Evolutionary conservation across 2,797 vertebrate species (phyloP), one percentile per base, ranked within the genome.

Genomic region (Ctenopoma multispine): DNA sequence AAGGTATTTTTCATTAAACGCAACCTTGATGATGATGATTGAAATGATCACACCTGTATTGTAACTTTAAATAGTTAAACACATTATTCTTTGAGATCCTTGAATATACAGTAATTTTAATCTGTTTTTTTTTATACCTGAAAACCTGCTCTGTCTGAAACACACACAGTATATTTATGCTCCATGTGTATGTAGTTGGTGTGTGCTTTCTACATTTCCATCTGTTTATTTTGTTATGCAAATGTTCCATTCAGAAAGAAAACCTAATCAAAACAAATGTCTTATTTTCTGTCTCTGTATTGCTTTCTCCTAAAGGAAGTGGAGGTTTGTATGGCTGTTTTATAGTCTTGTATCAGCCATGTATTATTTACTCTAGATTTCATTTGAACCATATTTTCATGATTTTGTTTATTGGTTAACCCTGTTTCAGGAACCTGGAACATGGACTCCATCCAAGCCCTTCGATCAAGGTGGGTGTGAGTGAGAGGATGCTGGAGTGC

Each of bases 271-370:
- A 69, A 76, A 77, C 73, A n/a, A 83, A 82, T 75, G 70, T 47
- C 18, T 77, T 63, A 34, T 82, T 87, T 62, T 86, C 60, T 92
- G 90, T 92, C 77, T 89, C 72, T 86, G 77, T 92, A 86, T 93
- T 92, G 92, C 95, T 94, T 94, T 95, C 94, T 93, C 75, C 88
- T 91, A 63, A 93, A 99, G 97, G 97, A 99, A 94, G 97, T 99
- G 63, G 97, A 99, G 97, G 97, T 99, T 96, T 94, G 97, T 99
- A 96, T 78, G 27, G 47, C 34, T 60, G 57, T 43, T 59, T 72
- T 34, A 60, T 74, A 4, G 15, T 61, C 53, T 40, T 31, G 20
- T 41, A 58, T 61, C 41, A 75, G 29, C 57, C 63, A 49, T 70
- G 46, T 54, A 48, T 79, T 68, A 41, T 31, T 60, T 64, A 31